Evolutionary conservation across 2,888 invertebrate genomes (phyloP), one percentile per base, ranked within the genome.

Genomic region (Shargacucullia verbasci): DNA sequence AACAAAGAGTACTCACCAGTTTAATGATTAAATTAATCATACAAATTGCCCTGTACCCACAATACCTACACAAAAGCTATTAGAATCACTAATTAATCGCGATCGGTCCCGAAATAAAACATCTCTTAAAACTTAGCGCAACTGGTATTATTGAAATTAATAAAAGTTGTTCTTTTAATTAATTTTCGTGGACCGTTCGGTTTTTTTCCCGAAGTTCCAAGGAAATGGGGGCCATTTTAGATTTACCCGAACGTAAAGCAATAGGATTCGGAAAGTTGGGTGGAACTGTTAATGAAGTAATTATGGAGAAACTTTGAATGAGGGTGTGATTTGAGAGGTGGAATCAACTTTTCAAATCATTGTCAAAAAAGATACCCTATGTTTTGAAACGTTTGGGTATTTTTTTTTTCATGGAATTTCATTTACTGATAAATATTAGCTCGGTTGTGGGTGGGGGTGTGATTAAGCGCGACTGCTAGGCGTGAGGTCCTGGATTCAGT

Each of bases 91-190:
- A 66, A 66, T 66, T 71, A 58, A 71, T 70, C 65, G 70, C 37
- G 35, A 31, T 40, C 39, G 29, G 35, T 40, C 33, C 14, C 12
- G 48, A 60, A 73, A 57, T 49, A 69, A 61, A 61, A 73, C 45
- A 49, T 59, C 59, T 47, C 11, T 34, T 20, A 9, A 57, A 77
- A 65, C 52, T 70, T 50, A 11, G 7, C 29, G 34, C 2, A 20
- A 20, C 20, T 20, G 2, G 2, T 59, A 73, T 73, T 76, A 73
- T 65, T 50, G 55, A 65, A 73, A 73, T 73, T 73, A 73, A 73
- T 73, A 73, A 70, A 73, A 73, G 55, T 77, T 73, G 54, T 72
- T 77, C 73, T 76, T 76, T 65, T 77, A 73, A 77, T 73, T 73
- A 73, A 73, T 73, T 76, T 59, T 54, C 68, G 62, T 15, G 46